These are phyloP conservation scores for Phyllotis vaccarum DNA, from an alignment of 2,797 vertebrate species.

Conservation along the genomic window DNA sequence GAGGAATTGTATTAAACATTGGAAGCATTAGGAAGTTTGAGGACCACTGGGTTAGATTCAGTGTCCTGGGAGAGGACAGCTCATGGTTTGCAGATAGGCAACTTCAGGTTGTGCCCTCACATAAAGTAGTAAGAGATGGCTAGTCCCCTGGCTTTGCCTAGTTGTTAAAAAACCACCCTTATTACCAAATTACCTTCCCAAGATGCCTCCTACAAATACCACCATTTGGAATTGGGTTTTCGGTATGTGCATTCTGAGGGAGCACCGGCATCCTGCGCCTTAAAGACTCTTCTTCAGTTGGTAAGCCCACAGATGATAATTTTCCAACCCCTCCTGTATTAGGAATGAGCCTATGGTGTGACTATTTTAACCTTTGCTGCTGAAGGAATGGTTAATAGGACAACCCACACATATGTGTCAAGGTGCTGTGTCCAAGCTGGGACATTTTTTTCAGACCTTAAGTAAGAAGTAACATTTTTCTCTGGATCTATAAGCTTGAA, in stretches of 20 bases:
- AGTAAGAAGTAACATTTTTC: conserved; percentile 19
- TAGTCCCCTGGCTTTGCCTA: background rate
- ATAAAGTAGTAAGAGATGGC: background rate
- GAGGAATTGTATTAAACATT: background rate
- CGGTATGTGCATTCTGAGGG: background rate
- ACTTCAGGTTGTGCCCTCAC: background rate
- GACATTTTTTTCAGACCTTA: background rate
- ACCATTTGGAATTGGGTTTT: background rate
- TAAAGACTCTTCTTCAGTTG: background rate
- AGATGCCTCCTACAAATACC: background rate
- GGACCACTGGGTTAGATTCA: background rate
- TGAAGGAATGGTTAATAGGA: background rate
- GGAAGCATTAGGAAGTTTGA: background rate
- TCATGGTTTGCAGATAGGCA: background rate
- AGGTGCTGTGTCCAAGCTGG: background rate
- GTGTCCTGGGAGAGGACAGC: background rate
- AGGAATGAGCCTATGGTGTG: background rate
- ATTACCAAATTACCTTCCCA: background rate
- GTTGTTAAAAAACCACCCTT: background rate
- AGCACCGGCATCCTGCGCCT: background rate
- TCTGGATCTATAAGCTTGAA: background rate
- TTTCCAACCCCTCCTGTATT: background rate
- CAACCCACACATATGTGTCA: background rate
- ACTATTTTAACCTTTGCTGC: background rate
- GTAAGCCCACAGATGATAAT: background rate